phyloP scores from a whole-genome alignment of 2,113 vertebrate genomes.

The Oophaga pumilio region DNA sequence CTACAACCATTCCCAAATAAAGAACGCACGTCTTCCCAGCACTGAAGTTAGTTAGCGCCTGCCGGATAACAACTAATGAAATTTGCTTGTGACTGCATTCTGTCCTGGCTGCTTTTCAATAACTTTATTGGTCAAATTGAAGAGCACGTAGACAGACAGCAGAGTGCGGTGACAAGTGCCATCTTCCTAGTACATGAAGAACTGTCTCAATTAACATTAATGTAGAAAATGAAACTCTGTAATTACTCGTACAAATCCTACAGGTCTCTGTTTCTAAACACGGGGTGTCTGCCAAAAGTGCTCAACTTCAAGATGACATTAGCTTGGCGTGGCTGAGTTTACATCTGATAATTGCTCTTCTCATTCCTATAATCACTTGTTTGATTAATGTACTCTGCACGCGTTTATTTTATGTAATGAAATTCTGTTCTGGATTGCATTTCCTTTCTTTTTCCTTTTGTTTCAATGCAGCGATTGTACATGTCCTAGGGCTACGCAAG shows the following conservation, averaged over 20 bases:
- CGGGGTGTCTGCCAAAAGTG: slow-evolving; percentile 65
- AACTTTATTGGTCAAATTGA: slow-evolving; percentile 38
- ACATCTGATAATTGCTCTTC: slow-evolving; percentile 84
- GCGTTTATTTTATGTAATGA: slow-evolving; percentile 64
- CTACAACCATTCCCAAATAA: slow-evolving; percentile 1
- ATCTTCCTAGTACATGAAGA: slow-evolving; percentile 26
- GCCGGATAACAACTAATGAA: slow-evolving; percentile 9
- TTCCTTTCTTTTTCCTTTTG: slow-evolving; percentile 44
- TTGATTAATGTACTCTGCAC: slow-evolving; percentile 81
- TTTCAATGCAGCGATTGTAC: slow-evolving; percentile 53
- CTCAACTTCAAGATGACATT: slow-evolving; percentile 76
- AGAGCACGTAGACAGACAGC: slow-evolving; percentile 3
- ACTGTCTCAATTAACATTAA: slow-evolving; percentile 49
- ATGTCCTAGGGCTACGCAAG: slow-evolving; percentile 36
- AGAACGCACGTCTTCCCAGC: neutral
- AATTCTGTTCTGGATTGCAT: slow-evolving; percentile 32
- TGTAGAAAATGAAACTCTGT: slow-evolving; percentile 33
- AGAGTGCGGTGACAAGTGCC: slow-evolving; percentile 18
- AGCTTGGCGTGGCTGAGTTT: slow-evolving; percentile 78
- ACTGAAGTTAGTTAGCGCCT: slow-evolving; percentile 13
- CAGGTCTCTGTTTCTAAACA: slow-evolving; percentile 59
- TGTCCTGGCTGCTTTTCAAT: slow-evolving; percentile 28
- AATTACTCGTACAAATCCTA: slow-evolving; percentile 54
- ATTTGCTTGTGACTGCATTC: slow-evolving; percentile 28
- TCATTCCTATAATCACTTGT: slow-evolving; percentile 76